These are phyloP conservation scores for Triops cancriformis DNA, from an alignment of 1,140 invertebrate species.

Conservation along the genomic window DNA sequence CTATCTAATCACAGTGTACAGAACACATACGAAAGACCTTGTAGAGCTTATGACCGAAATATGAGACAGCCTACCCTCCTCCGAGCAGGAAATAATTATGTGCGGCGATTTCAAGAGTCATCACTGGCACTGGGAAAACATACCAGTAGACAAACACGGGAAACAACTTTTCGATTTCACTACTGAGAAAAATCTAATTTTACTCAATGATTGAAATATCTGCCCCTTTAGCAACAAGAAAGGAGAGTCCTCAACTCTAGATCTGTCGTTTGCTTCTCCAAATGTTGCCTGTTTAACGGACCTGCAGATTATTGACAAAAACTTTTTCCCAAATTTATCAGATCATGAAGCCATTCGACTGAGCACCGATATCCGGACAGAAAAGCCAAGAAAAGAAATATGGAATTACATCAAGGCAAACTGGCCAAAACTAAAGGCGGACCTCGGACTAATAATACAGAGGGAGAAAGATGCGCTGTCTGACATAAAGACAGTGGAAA, in stretches of 20 bases:
- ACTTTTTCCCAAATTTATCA: background rate
- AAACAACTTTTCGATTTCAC: background rate
- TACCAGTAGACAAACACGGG: background rate
- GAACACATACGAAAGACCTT: no score
- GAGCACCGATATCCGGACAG: background rate
- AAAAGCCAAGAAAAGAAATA: background rate
- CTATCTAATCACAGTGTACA: no score
- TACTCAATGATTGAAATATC: conserved; percentile 4
- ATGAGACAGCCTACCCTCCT: no score
- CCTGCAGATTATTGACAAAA: conserved; percentile 7
- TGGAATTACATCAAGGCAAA: conserved; percentile 15
- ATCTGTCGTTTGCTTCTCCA: conserved; percentile 17
- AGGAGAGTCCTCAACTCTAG: conserved; percentile 12
- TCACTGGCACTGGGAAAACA: conserved; percentile 16
- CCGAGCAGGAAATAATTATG: background rate
- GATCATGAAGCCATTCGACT: conserved; percentile 12
- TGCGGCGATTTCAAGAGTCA: conserved; percentile 15
- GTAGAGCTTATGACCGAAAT: no score
- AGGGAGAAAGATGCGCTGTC: background rate
- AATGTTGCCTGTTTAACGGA: no score
- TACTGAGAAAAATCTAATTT: conserved; percentile 14
- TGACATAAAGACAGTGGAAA: background rate
- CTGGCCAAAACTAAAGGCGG: background rate
- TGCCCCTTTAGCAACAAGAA: conserved; percentile 9
- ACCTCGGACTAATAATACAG: background rate